Evolutionary conservation across 1,140 invertebrate species (phyloP), one percentile per base, ranked within the genome.

Genomic region (Ceratosolen fusciceps): DNA sequence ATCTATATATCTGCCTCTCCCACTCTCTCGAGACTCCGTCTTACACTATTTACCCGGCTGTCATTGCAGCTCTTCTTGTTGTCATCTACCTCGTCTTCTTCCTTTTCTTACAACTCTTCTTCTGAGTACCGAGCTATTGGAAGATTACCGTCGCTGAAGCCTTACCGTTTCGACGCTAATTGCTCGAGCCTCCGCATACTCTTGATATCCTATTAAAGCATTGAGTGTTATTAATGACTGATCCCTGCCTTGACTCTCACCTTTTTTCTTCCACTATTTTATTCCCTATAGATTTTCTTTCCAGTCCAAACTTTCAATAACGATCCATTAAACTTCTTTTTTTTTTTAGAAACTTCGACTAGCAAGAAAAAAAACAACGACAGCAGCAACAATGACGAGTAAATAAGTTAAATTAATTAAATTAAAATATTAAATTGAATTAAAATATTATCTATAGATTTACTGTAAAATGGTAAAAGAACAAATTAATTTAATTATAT

Each of bases 161-260:
- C 49, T 54, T 58, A 72, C 43, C 26, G 34, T 65, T 24, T 26
- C 21, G 47, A 71, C 31, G 72, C 72, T 80, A 80, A 80, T 80
- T 80, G 62, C 43, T 12, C 31, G 31, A 60, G 3, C 14, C 49
- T 7, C 39, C 39, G 26, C 21, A 43, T 43, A 49, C 68, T n/a
- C 2, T 70, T 71, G 76, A 79, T 74, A 74, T 54, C 26, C 56
- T 39, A 56, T 73, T 72, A 79, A 65, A 74, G 21, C 58, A 65
- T 67, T 19, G 72, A 74, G 62, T 74, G 78, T 80, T 80, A 80
- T 80, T 80, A 70, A 80, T 80, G 71, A 29, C 12, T 31, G 24
- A 37, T 73, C 21, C 26, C 21, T 58, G 14, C 10, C 16, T 74
- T 43, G 14, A 43, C n/a, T 8, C 37, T 29, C 37, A 19, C 4